These are phyloP conservation scores for Syngnathus scovelli DNA, from an alignment of 2,113 vertebrate genomes.

Conservation along the genomic window DNA sequence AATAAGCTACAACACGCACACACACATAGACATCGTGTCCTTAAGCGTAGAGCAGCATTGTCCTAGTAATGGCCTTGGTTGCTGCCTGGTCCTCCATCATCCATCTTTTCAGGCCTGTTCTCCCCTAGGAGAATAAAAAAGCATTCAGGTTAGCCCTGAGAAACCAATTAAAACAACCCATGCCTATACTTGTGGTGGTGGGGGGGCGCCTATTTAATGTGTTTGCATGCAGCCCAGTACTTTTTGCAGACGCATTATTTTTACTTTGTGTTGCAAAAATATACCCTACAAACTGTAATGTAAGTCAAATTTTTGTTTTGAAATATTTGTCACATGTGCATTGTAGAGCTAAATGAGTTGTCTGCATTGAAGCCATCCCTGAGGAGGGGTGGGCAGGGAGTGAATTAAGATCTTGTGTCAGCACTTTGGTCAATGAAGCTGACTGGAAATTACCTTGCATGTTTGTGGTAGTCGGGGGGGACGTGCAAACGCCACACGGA, in stretches of 20 bases:
- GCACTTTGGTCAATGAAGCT: constrained; percentile 5
- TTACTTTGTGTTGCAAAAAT: neutral
- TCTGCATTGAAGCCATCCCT: neutral
- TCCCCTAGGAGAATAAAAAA: constrained; percentile 52
- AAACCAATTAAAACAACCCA: constrained; percentile 67
- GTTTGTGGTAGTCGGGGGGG: neutral
- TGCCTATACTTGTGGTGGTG: constrained; percentile 22
- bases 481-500: neutral
- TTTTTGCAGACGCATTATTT: neutral
- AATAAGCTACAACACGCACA: neutral
- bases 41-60: constrained; percentile 34
- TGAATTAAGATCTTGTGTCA: constrained; percentile 4
- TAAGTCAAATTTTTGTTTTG: neutral
- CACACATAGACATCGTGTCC: constrained; percentile 7
- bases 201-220: constrained; percentile 9
- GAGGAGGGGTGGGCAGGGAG: neutral
- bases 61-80: constrained; percentile 57
- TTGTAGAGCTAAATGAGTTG: constrained; percentile 12
- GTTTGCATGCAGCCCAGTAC: constrained; percentile 17
- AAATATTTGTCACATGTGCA: constrained; percentile 17
- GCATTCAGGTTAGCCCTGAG: constrained; percentile 57
- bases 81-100: constrained; percentile 56
- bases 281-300: neutral
- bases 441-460: neutral
- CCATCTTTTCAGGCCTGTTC: constrained; percentile 57